A percentile compares a stretch with the other conserved stretches of the same genome.
Conservation (phyloP, 2,797 vertebrate genomes). For the Halcyon badia region DNA sequence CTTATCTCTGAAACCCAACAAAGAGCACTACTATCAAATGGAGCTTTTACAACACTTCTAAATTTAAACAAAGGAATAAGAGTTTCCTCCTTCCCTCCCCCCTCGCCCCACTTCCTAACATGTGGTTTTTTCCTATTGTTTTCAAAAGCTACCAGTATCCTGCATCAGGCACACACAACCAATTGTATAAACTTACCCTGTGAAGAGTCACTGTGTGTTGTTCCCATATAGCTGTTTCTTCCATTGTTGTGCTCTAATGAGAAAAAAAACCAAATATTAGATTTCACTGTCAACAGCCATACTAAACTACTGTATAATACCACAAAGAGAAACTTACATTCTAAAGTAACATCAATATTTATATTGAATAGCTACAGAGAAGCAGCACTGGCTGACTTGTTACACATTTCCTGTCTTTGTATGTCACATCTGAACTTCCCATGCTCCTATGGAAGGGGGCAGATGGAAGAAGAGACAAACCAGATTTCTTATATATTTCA, state of each 20-base stretch:
- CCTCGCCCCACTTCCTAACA: constrained; percentile 78
- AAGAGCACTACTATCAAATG: constrained; percentile 28
- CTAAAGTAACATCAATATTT: neutral
- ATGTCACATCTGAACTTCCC: constrained; percentile 57
- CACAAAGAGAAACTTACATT: neutral
- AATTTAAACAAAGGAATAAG: constrained; percentile 77
- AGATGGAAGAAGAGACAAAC: neutral
- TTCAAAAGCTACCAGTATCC: constrained; percentile 71
- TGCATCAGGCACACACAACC: constrained; percentile 74
- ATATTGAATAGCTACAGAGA: neutral
- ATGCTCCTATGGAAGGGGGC: neutral
- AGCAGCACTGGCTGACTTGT: neutral
- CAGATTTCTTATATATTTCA: neutral
- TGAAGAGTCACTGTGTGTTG: constrained; percentile 99
- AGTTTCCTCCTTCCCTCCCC: constrained; percentile 49
- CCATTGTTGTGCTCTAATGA: constrained; percentile 94
- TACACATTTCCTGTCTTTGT: constrained; percentile 49
- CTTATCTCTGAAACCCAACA: constrained; percentile 18
- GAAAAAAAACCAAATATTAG: neutral
- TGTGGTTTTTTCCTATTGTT: constrained; percentile 83
- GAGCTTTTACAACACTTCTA: constrained; percentile 70
- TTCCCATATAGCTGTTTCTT: constrained; percentile 99
- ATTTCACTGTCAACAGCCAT: neutral
- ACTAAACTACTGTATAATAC: neutral
- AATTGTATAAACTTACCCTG: constrained; percentile 88